Evolutionary conservation across 1,140 invertebrate species (phyloP), one percentile per base, ranked within the genome.

Genomic region (Bemisia tabaci): DNA sequence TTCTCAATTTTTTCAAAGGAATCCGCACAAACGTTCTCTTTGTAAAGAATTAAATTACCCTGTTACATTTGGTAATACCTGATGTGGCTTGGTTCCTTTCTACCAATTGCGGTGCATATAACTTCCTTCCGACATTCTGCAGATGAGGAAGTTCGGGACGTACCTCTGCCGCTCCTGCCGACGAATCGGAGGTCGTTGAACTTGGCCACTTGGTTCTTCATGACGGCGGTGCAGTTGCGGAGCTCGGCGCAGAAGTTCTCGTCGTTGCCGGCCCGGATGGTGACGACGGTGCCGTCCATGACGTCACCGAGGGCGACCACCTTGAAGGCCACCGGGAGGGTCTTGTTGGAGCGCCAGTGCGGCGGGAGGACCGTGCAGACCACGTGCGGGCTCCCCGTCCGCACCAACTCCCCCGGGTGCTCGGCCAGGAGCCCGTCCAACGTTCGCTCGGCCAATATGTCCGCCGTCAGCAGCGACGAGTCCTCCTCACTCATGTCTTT

Each of bases 181-280:
- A 98, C 93, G 79, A 98, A 97, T 76, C 95, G 83, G 22, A 98
- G 80, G 79, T 98, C 95, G 75, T 95, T 96, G 76, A 97, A 97
- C 79, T 96, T 95, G 59, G 95, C 95, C 66, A 97, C 90, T 77
- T 95, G 91, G 73, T 95, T 95, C 81, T 97, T 96, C 91, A 98
- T 95, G 67, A 95, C 87, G 0, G 95, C 92, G 1, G 90, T 93
- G 70, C 85, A 89, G 79, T 98, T 98, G 62, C 95, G 79, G 69
- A 98, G 79, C 74, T 98, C 95, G 0, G 91, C 94, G 74, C 91
- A 95, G 77, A 87, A 96, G 78, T 98, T 98, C 77, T 98, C 95
- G 76, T 98, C 95, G 76, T 98, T 98, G 5, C 95, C 95, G 1
- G 94, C 95, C 26, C 88, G 80, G 11, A 98, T 87, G 1, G 90